Evolutionary conservation across 2,113 vertebrate genomes (phyloP), one percentile per base, ranked within the genome.

Genomic region (Carassius gibelio): DNA sequence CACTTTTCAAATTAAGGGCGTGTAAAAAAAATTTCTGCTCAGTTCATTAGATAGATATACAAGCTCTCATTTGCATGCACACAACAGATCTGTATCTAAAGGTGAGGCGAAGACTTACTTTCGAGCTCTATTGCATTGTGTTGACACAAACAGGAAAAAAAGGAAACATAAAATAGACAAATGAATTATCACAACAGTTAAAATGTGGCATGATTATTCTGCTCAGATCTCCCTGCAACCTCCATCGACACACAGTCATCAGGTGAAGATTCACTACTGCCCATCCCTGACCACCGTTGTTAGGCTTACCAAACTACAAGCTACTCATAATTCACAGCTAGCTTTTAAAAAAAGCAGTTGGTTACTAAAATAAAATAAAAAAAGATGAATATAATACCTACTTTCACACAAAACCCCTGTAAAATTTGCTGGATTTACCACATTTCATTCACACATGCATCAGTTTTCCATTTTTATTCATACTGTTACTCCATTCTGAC

Each of bases 41-140:
- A 95, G 94, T 95, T 94, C 93, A 95, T 94, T 91, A 91, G 94
- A 94, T 95, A 96, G 94, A 95, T 96, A 95, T 95, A 95, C 96
- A 96, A 94, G 94, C 93, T 97, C 93, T 92, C 89, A 92, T 96
- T 95, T 89, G 96, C 98, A 99, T 99, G 98, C 98, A 99, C 95
- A 97, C 95, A 92, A 95, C 95, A 95, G 93, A 86, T 93, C 92
- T 92, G 92, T 90, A 90, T 91, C 94, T 94, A 92, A 88, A 81
- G 90, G 96, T 93, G 92, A 94, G 95, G 96, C 95, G 93, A 94
- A 96, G 90, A 99, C 98, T 99, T 99, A 99, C 98, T 99, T 99
- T 94, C 98, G 98, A 96, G 98, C 98, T 99, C 98, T 99, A 99
- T 97, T 96, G 97, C 96, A 98, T 98, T 96, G 96, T 96, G 97